These are phyloP conservation scores for Neoaliturus tenellus DNA, from an alignment of 2,888 invertebrate species.

Conservation along the genomic window DNA sequence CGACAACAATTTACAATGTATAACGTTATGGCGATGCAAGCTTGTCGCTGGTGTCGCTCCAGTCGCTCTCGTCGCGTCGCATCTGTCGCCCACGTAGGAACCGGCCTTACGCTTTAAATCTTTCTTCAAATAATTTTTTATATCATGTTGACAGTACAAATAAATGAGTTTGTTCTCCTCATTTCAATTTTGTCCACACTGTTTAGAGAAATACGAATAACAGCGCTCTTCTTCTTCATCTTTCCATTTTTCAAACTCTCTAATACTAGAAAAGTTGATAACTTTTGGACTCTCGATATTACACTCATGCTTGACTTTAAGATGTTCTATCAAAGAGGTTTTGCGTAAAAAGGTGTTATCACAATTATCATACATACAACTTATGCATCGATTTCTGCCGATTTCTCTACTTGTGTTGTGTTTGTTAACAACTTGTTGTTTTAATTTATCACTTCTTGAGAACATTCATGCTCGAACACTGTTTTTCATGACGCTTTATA, in stretches of 20 bases:
- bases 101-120: too few species aligned
- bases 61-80: too few species aligned
- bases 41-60: too few species aligned
- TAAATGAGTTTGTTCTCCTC: not conserved
- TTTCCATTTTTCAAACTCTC: not conserved
- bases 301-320: not conserved
- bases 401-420: not conserved
- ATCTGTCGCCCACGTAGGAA: too few species aligned
- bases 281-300: not conserved
- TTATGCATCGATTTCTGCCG: not conserved
- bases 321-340: not conserved
- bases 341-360: not conserved
- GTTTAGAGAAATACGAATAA: not conserved
- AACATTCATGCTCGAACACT: not conserved
- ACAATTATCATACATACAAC: not conserved
- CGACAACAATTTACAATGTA: too few species aligned
- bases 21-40: too few species aligned
- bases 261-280: not conserved
- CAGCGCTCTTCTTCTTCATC: not conserved
- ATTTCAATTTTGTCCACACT: not conserved
- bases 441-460: not conserved
- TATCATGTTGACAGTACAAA: conserved; percentile 6
- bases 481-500: not conserved
- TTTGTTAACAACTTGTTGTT: not conserved
- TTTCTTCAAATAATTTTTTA: not conserved